phyloP scores from a whole-genome alignment of 1,140 invertebrate species.

The Oedothorax gibbosus region DNA sequence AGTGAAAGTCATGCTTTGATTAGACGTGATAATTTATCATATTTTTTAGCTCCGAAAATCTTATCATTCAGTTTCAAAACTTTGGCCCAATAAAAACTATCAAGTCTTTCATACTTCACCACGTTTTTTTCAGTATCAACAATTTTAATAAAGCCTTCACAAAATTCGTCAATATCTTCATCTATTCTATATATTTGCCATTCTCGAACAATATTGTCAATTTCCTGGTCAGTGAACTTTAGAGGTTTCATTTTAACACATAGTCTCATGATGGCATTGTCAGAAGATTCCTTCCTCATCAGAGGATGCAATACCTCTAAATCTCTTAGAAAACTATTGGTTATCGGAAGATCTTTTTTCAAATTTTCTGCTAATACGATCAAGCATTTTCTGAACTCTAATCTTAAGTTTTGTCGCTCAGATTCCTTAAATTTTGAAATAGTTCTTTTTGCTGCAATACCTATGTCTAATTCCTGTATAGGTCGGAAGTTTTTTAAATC shows the following conservation, averaged over 20 bases:
- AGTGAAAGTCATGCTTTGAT: not conserved
- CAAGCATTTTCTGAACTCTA: not conserved
- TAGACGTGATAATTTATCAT: not conserved
- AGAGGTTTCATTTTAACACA: not conserved
- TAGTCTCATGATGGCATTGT: not conserved
- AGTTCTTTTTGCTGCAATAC: too few relatives aligned
- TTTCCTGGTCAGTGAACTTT: not conserved
- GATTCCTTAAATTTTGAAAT: too few relatives aligned
- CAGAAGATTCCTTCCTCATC: not conserved
- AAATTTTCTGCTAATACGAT: not conserved
- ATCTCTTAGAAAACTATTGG: not conserved
- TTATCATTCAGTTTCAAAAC: not conserved
- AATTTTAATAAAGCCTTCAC: not conserved
- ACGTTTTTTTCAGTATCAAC: too few relatives aligned
- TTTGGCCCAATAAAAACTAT: not conserved
- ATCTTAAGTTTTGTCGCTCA: too few relatives aligned
- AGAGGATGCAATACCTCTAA: slow-evolving; percentile 4
- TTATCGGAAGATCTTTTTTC: not conserved
- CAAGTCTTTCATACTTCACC: not conserved
- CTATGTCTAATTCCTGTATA: too few relatives aligned
- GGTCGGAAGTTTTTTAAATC: not conserved
- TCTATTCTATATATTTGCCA: not conserved
- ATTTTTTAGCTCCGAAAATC: not conserved
- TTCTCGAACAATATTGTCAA: not conserved
- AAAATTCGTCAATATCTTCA: not conserved